These are phyloP conservation scores for mouse (Mus musculus) DNA, from an alignment of 2,113 vertebrate genomes.

Conservation along the genomic window DNA sequence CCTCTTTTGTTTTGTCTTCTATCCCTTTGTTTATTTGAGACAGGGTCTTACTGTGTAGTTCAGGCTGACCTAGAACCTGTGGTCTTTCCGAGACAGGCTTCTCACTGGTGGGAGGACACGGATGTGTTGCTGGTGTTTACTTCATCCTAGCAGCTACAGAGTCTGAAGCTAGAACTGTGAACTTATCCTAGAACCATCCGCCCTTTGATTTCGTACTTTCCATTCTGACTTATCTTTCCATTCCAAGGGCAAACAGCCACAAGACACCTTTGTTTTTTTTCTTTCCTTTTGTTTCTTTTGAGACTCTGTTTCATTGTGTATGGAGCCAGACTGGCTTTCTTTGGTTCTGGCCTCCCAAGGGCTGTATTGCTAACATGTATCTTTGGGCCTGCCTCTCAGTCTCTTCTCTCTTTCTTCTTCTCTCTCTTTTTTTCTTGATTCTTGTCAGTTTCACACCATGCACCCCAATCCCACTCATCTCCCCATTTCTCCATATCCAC, in stretches of 20 bases:
- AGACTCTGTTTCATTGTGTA: no score
- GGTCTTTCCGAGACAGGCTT: neutral
- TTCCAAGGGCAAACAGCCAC: neutral
- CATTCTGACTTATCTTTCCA: neutral
- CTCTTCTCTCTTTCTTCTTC: no score
- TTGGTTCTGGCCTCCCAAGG: neutral
- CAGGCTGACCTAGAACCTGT: neutral
- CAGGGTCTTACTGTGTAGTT: neutral
- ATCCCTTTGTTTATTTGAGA: neutral
- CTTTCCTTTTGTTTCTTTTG: neutral
- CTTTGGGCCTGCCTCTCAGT: neutral
- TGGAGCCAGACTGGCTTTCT: neutral
- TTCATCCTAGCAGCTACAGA: neutral
- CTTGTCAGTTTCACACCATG: no score
- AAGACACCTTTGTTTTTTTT: neutral
- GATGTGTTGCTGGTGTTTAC: no score
- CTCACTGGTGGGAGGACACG: neutral
- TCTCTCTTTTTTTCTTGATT: no score
- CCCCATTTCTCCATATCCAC: no score
- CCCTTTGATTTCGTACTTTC: neutral
- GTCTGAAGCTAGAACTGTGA: neutral
- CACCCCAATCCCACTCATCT: no score
- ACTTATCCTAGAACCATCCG: neutral
- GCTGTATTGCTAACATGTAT: neutral
- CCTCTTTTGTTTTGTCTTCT: neutral